phyloP scores from a whole-genome alignment of 2,113 vertebrate species.

The Sylvilagus bachmani region DNA sequence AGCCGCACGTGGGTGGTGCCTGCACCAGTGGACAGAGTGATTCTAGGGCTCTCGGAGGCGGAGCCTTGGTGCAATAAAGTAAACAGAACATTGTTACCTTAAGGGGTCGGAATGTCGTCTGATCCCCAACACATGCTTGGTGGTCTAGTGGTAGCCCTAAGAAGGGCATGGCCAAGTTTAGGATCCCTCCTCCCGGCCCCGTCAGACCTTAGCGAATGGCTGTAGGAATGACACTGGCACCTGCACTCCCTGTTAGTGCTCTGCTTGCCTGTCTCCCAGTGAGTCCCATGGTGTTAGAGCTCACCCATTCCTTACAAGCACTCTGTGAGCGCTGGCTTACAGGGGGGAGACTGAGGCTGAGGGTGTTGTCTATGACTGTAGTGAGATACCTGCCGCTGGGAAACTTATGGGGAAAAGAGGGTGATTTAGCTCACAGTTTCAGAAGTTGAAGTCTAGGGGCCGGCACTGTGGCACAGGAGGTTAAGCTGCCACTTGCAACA shows the following conservation, averaged over 20 bases:
- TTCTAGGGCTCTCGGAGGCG: neutral
- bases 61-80: neutral
- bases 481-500: too few relatives aligned
- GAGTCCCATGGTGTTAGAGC: fast-evolving
- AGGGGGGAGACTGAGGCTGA: neutral
- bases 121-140: too few relatives aligned
- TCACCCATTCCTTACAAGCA: neutral
- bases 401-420: neutral
- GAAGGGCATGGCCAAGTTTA: neutral
- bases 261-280: neutral
- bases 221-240: neutral
- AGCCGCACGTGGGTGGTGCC: neutral
- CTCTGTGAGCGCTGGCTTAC: neutral
- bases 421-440: neutral
- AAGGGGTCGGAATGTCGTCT: neutral
- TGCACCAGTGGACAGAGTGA: fast-evolving
- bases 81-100: neutral
- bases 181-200: neutral
- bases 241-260: neutral
- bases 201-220: neutral
- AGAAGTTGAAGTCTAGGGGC: neutral
- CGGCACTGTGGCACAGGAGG: too few relatives aligned
- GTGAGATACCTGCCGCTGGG: neutral
- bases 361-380: neutral
- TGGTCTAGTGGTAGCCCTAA: neutral